phyloP scores from a whole-genome alignment of 2,797 vertebrate species.

The Gallinago nigripennis region DNA sequence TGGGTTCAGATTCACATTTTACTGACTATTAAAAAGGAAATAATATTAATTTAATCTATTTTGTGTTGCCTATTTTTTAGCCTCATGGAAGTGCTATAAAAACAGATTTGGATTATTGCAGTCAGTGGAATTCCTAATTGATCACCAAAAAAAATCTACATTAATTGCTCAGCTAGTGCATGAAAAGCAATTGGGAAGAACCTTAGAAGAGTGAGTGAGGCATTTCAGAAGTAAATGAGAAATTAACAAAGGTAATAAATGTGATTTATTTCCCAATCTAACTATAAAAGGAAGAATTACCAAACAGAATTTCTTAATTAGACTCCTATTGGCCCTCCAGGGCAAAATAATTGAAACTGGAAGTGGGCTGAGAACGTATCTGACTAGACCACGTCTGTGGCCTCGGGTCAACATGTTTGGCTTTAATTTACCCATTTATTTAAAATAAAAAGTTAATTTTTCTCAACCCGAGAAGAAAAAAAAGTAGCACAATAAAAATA shows the following conservation, averaged over 20 bases:
- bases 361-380: background rate
- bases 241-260: background rate
- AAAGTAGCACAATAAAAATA: background rate
- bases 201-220: background rate
- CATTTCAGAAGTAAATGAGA: background rate
- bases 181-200: background rate
- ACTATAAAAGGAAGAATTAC: background rate
- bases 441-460: background rate
- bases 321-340: background rate
- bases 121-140: background rate
- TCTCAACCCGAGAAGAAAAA: background rate
- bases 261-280: background rate
- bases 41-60: background rate
- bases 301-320: background rate
- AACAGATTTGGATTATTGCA: background rate
- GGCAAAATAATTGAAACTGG: background rate
- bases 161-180: background rate
- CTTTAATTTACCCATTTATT: background rate
- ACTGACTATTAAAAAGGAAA: background rate
- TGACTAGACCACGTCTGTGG: background rate
- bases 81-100: background rate
- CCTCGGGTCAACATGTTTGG: background rate
- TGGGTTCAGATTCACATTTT: background rate
- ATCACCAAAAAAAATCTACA: background rate
- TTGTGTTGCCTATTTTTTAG: background rate